These are phyloP conservation scores for Ciconia nigra DNA, from an alignment of 2,797 vertebrate species.

Conservation along the genomic window DNA sequence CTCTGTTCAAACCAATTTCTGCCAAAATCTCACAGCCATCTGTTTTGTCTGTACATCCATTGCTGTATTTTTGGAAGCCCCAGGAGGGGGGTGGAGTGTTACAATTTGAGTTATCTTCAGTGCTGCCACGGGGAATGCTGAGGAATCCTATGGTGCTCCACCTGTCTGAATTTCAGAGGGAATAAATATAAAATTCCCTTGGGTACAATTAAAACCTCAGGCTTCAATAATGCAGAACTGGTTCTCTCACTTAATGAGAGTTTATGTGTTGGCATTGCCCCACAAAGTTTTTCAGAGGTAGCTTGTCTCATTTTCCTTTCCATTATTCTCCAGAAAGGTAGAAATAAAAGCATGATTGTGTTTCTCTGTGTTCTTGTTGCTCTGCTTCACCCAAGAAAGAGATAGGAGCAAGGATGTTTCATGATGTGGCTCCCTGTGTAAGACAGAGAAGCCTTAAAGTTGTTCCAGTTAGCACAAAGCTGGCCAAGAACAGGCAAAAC, in stretches of 20 bases:
- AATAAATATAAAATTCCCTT: background rate
- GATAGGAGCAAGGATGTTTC: background rate
- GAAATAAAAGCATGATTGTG: background rate
- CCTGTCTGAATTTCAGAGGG: background rate
- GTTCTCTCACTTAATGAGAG: background rate
- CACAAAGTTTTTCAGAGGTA: background rate
- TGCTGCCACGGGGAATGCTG: background rate
- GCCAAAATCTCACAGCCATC: background rate
- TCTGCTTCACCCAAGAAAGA: background rate
- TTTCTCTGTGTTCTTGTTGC: background rate
- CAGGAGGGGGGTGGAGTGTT: background rate
- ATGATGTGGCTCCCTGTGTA: background rate
- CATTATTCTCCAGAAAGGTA: background rate
- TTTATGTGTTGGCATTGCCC: background rate
- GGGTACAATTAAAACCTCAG: background rate
- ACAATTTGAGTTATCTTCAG: background rate
- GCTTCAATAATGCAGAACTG: background rate
- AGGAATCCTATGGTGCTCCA: background rate
- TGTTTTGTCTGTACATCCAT: background rate
- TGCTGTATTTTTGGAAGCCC: background rate
- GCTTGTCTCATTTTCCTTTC: background rate
- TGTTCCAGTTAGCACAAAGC: background rate
- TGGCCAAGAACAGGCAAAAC: background rate
- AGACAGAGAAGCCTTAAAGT: background rate
- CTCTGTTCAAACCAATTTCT: background rate